Evolutionary conservation across 2,888 invertebrate genomes (phyloP), one percentile per base, ranked within the genome.

Genomic region (Sacculina carcini): DNA sequence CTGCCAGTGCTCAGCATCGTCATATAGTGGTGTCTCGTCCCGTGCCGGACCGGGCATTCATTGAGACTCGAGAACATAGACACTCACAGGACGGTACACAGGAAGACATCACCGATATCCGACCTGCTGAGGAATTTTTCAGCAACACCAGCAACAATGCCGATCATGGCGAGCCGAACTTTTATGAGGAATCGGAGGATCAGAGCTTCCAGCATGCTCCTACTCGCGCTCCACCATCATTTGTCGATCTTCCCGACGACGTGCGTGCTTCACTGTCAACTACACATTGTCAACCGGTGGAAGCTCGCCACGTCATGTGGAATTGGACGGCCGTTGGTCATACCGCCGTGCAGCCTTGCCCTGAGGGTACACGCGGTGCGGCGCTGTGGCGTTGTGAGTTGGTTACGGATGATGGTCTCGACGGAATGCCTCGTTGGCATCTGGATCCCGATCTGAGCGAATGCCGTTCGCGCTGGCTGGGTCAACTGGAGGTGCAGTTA

Each of bases 401-500:
- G 59, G 66, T 64, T 58, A n/a, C n/a, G n/a, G n/a, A n/a, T n/a
- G n/a, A n/a, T n/a, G 61, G 56, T 58, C 54, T 58, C 53, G 58
- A 56, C 34, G 50, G 54, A 7, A 51, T 54, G 5, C 47, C 47
- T 40, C 21, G 53, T 26, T 3, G 16, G 29, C 26, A 24, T 0
- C 67, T 73, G 14, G 77, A 78, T 5, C 86, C 86, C 0, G 86
- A 87, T 64, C 70, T 87, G 26, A 84, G 84, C 60, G 83, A 84
- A 62, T 87, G 87, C 59, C 73, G 83, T 16, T 84, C 85, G 2
- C 76, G 82, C 3, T 87, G 86, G 86, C 68, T 87, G 48, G 82
- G 82, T 54, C 81, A 78, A 56, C 68, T 87, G 5, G 84, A 86
- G 64, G 59, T 52, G n/a, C 52, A 55, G 16, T 53, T 55, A 9